Evolutionary conservation across 1,140 invertebrate genomes (phyloP), one percentile per base, ranked within the genome.

Genomic region (Procambarus clarkii): DNA sequence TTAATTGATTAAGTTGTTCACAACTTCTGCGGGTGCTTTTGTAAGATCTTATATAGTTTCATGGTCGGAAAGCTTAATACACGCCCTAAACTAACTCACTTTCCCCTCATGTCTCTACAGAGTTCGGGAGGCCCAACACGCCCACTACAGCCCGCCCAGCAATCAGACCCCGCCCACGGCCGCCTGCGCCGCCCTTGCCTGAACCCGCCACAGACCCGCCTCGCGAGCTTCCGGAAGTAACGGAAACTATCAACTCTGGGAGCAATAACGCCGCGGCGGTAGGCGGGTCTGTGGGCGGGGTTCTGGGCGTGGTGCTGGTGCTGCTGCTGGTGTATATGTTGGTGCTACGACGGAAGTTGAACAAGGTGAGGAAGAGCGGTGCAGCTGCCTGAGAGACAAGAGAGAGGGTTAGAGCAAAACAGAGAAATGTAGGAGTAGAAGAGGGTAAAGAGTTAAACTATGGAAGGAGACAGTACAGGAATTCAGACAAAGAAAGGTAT

Each of bases 311-410:
- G 24, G 54, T 48, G 0, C 13, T 88, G n/a, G 7, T 88, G 18
- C 58, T 88, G n/a, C 44, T 88, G 15, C n/a, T 88, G 15, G 77
- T 88, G 3, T 88, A 88, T 18, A 88, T 88, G 86, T 2, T 88
- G 34, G 86, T 88, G 34, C 76, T 88, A 5, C 24, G 86, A 15
- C 48, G 86, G 15, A 60, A 54, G n/a, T 45, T 88, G 7, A 24
- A 7, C 58, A 74, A 50, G 83, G 83, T 85, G 83, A 76, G 83
- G n/a, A 21, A 76, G 83, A 46, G 44, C 13, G 54, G 54, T 58
- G 54, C 34, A 34, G 1, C 50, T 8, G 50, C 5, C 50, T 46
- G 82, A 64, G 60, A 74, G 54, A 74, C 9, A 69, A 71, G 58
- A 34, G n/a, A 69, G 54, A 64, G 45, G 13, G 50, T 44, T 48